Evolutionary conservation across 2,113 vertebrate genomes (phyloP), one percentile per base, ranked within the genome.

Genomic region (Rafetus swinhoei): DNA sequence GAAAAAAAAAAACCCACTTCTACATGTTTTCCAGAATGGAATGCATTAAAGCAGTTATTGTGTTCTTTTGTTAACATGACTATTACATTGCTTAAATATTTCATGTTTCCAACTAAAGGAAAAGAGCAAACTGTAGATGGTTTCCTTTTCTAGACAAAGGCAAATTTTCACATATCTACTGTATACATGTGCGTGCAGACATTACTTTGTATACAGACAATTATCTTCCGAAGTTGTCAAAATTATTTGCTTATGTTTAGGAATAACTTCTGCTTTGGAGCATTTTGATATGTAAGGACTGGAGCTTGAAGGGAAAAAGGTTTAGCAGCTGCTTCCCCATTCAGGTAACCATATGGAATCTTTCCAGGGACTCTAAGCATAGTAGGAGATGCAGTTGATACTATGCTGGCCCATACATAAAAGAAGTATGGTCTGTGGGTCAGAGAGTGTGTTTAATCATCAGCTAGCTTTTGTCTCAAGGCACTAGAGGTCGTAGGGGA

Each of bases 11-110:
- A 65, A 72, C 32, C 39, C 39, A 39, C 14, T 54, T 54, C 14
- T 54, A 45, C 45, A 6, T 54, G 10, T 86, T 79, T 84, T 2
- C 72, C 24, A 86, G 56, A 92, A 79, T 59, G 84, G 45, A 91
- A 90, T n/a, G 8, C 18, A 72, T 88, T 79, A 90, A 91, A 93
- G 56, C 86, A 91, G 84, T 74, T 93, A 50, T 88, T 60, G 50
- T 39, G 19, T 81, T 82, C 32, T 91, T 97, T 79, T 76, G 29
- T 85, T 81, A 92, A 89, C 89, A 81, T 81, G 79, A 76, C 29
- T 92, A 18, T 65, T 88, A 65, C 6, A 69, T 35, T 87, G 45
- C 88, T 25, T 56, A 95, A 85, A 25, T 60, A 8, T 74, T 94
- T 91, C 14, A 54, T 10, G 10, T 54, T 9, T 54, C 53, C 10